Base-by-base conservation (phyloP, 2,888 invertebrate genomes). In the Dynastes tityus region DNA sequence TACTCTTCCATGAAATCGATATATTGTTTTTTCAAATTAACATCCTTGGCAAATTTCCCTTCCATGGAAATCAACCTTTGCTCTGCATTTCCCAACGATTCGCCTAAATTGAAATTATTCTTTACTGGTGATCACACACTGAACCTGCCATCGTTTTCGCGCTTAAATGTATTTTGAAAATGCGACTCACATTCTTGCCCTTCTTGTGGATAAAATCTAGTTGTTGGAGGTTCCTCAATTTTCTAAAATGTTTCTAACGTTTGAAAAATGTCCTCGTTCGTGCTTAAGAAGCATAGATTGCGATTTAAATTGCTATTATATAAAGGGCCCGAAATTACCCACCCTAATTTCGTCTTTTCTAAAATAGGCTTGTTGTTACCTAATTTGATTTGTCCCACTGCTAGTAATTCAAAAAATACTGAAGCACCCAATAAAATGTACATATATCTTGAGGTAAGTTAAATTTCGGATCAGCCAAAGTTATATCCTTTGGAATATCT, bases 51-150 rank as follows among this genome's bases (percentile, higher is more conserved):
- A 2, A 84, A 77, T 65, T 80, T 81, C 11, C 75, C 65, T 63
- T 85, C 85, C n/a, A 84, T 45, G 0, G 68, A 32, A 0, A 29
- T 6, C 29, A 84, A 84, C 0, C 85, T 78, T n/a, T 79, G 77
- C n/a, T 63, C 11, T 2, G 83, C 84, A 1, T 55, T 71, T 0
- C 49, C n/a, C 4, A 73, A 55, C 2, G 84, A 84, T 29, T 80
- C 71, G 0, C 84, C 85, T 9, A 85, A 78, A 11, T 58, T 64
- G 2, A 8, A 9, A n/a, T 73, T 32, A 37, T 78, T 16, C 61
- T 76, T 13, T 9, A 80, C 55, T 2, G 83, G 83, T 11, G 83
- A 49, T 11, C 61, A 49, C 6, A 82, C 82, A 58, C 75, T 32
- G 22, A 82, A 83, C 61, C 81, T 61, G 22, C 83, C 83, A 3